These are phyloP conservation scores for Rhagonycha lutea DNA, from an alignment of 2,888 invertebrate species.

Conservation along the genomic window DNA sequence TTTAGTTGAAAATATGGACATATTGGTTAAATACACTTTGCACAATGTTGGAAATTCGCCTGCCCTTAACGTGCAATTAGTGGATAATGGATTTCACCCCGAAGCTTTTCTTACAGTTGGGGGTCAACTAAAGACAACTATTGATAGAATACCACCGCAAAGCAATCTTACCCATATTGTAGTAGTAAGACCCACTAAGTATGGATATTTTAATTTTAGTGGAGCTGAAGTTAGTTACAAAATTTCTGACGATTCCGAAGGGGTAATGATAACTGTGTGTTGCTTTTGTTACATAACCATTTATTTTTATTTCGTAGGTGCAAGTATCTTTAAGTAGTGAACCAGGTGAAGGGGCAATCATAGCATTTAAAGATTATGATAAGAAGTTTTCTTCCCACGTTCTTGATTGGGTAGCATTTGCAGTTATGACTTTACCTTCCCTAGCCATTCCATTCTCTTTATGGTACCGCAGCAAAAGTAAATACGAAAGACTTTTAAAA, in stretches of 20 bases:
- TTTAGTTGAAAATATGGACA: constrained; percentile 94
- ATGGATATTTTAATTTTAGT: constrained; percentile 96
- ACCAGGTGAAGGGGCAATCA: constrained; percentile 94
- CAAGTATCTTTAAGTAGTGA: constrained; percentile 80
- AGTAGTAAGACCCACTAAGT: constrained; percentile 85
- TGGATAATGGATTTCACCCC: constrained; percentile 90
- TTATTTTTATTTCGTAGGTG: constrained; percentile 58
- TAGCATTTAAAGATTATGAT: constrained; percentile 90
- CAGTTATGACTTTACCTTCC: constrained; percentile 94
- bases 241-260: constrained; percentile 78
- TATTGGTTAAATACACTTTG: constrained; percentile 91
- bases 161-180: constrained; percentile 94
- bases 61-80: constrained; percentile 85
- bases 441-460: constrained; percentile 91
- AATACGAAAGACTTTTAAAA: constrained; percentile 84
- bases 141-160: constrained; percentile 90
- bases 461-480: constrained; percentile 94
- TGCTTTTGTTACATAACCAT: background rate
- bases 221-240: constrained; percentile 92
- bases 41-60: constrained; percentile 92
- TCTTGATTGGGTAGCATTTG: constrained; percentile 96
- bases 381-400: constrained; percentile 96
- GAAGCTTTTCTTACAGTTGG: constrained; percentile 89
- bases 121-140: constrained; percentile 79
- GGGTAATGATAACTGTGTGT: constrained; percentile 56